phyloP scores from a whole-genome alignment of 2,113 vertebrate genomes.

The Eclectus roratus region DNA sequence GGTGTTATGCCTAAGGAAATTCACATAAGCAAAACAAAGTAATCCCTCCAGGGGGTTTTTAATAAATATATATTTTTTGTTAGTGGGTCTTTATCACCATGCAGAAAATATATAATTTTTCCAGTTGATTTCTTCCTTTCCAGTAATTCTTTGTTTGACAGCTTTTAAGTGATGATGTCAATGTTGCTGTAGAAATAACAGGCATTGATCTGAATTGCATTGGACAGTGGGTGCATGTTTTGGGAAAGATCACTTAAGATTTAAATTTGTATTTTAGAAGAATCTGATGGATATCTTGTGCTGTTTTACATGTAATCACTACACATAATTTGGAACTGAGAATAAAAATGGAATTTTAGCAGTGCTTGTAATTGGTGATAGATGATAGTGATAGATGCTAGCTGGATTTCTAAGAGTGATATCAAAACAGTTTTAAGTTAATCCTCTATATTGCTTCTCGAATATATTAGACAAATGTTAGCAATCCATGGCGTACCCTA shows the following conservation, averaged over 20 bases:
- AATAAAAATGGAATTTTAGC: constrained; percentile 27
- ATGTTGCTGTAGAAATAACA: constrained; percentile 46
- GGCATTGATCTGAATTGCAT: constrained; percentile 44
- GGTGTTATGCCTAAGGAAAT: constrained; percentile 43
- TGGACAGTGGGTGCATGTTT: constrained; percentile 35
- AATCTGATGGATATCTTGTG: not conserved
- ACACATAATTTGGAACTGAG: not conserved
- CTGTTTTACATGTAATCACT: not conserved
- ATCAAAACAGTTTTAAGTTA: not conserved
- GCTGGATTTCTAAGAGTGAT: constrained; percentile 56
- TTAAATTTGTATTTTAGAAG: constrained; percentile 40
- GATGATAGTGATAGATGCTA: constrained; percentile 46
- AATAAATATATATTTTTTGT: constrained; percentile 37
- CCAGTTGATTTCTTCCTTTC: constrained; percentile 53
- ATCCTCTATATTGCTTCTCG: not conserved
- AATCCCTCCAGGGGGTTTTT: not conserved
- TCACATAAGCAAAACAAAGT: constrained; percentile 57
- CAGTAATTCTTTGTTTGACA: constrained; percentile 53
- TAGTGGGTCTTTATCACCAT: not conserved
- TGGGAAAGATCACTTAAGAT: constrained; percentile 13
- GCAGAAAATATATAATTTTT: constrained; percentile 38
- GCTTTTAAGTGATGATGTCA: constrained; percentile 48
- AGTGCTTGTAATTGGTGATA: not conserved
- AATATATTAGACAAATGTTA: not conserved
- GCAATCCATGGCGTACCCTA: not conserved